Percentiles rank a stretch among this genome's conserved stretches.
Conservation (phyloP, 1,140 invertebrate genomes). For the Parapsyche elsis region DNA sequence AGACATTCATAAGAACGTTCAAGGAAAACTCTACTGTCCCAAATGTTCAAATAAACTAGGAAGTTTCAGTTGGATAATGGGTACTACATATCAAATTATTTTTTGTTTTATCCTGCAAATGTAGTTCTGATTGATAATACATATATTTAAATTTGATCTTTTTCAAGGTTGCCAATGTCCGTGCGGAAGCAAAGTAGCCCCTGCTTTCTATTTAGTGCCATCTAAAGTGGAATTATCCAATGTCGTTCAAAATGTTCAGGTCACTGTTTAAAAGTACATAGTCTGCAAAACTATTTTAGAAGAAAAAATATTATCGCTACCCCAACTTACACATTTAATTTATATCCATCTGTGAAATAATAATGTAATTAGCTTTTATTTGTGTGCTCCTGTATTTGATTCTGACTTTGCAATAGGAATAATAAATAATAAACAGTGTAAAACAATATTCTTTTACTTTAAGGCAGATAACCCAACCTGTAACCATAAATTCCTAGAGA, state of each 20-base stretch:
- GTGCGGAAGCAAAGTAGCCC: conserved; percentile 84
- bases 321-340: too few relatives aligned
- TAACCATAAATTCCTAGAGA: too few relatives aligned
- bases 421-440: too few relatives aligned
- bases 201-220: conserved; percentile 86
- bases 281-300: too few relatives aligned
- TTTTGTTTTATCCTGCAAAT: conserved; percentile 21
- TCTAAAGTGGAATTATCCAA: conserved; percentile 89
- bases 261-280: conserved; percentile 77
- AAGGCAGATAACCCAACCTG: too few relatives aligned
- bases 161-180: conserved; percentile 80
- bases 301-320: too few relatives aligned
- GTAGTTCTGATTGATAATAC: neutral
- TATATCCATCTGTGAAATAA: too few relatives aligned
- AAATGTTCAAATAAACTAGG: conserved; percentile 84
- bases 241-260: conserved; percentile 86
- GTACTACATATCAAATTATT: conserved; percentile 60
- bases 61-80: conserved; percentile 86
- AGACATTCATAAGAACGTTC: conserved; percentile 73
- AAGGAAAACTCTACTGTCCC: conserved; percentile 86
- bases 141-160: neutral
- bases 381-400: too few relatives aligned
- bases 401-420: too few relatives aligned
- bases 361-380: too few relatives aligned
- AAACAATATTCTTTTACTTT: too few relatives aligned